Percentiles rank a stretch among this genome's conserved stretches.
phyloP scores from a whole-genome alignment of 2,888 invertebrate species.

The Himalopsyche kuldschensis region DNA sequence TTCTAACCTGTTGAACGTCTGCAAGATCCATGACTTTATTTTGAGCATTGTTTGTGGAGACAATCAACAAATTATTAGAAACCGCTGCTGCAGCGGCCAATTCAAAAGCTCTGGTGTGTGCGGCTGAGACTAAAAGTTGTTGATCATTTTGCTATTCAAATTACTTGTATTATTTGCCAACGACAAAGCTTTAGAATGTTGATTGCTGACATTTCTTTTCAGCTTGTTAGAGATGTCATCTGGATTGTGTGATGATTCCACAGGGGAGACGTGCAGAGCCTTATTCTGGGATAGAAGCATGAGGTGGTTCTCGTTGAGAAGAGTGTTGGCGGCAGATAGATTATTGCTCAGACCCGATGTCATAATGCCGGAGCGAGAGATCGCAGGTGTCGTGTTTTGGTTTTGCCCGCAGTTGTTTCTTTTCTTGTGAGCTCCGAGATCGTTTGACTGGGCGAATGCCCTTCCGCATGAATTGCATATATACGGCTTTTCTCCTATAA shows the following conservation, averaged over 20 bases:
- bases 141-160: background rate
- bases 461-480: constrained; percentile 40
- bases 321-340: background rate
- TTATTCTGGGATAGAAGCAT: constrained; percentile 14
- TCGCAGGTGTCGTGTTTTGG: background rate
- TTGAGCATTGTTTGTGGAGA: constrained; percentile 1
- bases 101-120: background rate
- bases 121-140: background rate
- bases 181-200: constrained; percentile 7
- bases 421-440: constrained; percentile 40
- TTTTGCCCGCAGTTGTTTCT: constrained; percentile 30
- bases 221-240: constrained; percentile 5
- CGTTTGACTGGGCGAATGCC: constrained; percentile 41
- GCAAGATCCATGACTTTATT: constrained; percentile 6
- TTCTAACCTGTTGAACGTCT: constrained; percentile 12
- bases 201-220: background rate
- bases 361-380: background rate
- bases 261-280: constrained; percentile 1
- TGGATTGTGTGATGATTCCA: constrained; percentile 1
- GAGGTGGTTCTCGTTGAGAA: constrained; percentile 11
- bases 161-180: constrained; percentile 1
- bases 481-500: constrained; percentile 41
- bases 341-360: background rate
- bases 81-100: background rate
- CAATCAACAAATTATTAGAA: constrained; percentile 8